A percentile compares a stretch with the other conserved stretches of the same genome.
Conservation (phyloP, 2,888 invertebrate genomes). For the Gastrophysa polygoni region DNA sequence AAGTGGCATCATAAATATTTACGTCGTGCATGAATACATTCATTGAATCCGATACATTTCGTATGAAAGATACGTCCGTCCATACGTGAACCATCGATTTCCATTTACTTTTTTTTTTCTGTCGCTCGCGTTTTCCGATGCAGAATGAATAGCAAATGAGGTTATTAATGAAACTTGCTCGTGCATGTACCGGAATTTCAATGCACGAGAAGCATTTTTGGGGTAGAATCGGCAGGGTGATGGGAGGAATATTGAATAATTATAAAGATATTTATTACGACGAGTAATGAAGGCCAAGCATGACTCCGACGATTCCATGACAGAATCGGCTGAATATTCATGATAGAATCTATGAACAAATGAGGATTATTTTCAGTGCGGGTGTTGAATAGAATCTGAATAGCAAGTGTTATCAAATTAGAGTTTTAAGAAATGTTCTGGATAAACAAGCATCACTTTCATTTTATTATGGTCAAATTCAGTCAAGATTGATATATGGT, state of each 20-base stretch:
- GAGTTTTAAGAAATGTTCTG: no score
- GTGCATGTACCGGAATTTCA: slow-evolving; percentile 5
- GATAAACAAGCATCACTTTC: no score
- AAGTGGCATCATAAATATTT: slow-evolving; percentile 12
- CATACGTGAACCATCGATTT: slow-evolving; percentile 10
- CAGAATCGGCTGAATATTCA: no score
- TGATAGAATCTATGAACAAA: no score
- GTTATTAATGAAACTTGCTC: slow-evolving; percentile 25
- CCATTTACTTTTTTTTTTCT: slow-evolving; percentile 18
- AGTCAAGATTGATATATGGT: no score
- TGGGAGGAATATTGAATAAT: neutral
- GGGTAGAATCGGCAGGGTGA: neutral
- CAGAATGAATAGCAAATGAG: slow-evolving; percentile 22
- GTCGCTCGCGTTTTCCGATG: slow-evolving; percentile 19
- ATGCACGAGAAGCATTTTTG: slow-evolving; percentile 3
- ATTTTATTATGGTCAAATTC: no score
- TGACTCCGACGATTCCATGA: no score
- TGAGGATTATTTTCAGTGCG: no score
- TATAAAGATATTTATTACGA: neutral
- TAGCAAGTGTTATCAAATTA: no score
- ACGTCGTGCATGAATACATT: slow-evolving; percentile 8
- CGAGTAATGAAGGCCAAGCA: no score
- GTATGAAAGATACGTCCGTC: neutral
- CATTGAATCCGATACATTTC: slow-evolving; percentile 9
- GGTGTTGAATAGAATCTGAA: no score